Evolutionary conservation across 2,888 invertebrate species (phyloP).

Genomic region (Drosophila lutescens): DNA sequence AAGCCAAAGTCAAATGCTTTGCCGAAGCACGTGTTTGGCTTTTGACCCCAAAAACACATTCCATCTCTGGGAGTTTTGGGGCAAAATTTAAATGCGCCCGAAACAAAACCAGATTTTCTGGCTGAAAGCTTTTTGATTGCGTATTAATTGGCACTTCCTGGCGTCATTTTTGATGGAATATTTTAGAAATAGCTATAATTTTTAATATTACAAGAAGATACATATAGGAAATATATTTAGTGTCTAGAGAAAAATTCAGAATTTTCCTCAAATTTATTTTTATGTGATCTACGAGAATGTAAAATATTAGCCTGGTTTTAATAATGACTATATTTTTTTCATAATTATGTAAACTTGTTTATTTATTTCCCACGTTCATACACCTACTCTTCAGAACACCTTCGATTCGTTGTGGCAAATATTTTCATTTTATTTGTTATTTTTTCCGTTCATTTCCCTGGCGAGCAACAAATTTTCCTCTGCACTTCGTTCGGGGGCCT

Average conservation of each 20-base stretch:
- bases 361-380: background rate
- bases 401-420: constrained; percentile 20
- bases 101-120: constrained; percentile 13
- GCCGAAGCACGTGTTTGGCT: constrained; percentile 38
- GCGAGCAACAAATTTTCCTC: constrained; percentile 32
- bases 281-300: too few species aligned
- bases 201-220: too few species aligned
- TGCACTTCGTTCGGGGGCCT: constrained; percentile 19
- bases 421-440: constrained; percentile 35
- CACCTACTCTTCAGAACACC: constrained; percentile 7
- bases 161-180: background rate
- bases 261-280: too few species aligned
- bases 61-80: constrained; percentile 8
- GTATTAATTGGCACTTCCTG: constrained; percentile 40
- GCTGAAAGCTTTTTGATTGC: constrained; percentile 46
- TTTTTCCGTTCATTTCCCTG: constrained; percentile 30
- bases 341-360: background rate
- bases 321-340: background rate
- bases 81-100: constrained; percentile 5
- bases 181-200: background rate
- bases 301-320: background rate
- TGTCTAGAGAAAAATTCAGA: too few species aligned
- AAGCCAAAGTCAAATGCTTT: constrained; percentile 42
- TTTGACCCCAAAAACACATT: constrained; percentile 32
- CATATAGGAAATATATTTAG: too few species aligned